Base-by-base conservation (phyloP, 2,888 invertebrate genomes). In the Ectemnius cavifrons region DNA sequence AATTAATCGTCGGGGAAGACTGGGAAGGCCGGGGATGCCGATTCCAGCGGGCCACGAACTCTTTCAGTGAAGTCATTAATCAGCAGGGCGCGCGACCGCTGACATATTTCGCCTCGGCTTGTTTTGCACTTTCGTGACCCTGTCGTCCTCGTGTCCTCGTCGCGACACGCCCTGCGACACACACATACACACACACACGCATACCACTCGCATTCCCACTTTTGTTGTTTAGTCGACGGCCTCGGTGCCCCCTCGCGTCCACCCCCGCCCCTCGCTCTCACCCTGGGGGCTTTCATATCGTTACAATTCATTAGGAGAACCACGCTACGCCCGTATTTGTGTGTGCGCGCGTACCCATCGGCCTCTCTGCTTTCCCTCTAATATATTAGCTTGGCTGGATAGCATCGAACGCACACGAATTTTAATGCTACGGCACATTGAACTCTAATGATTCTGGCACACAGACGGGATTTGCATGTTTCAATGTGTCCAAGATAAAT, bases 301-400 rank as follows among this genome's bases (percentile, higher is more conserved):
- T 85, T 82, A 86, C 81, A 85, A 85, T 86, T 80, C 81, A 86
- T 86, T 86, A 86, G 78, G 70, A 76, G 37, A 6, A 77, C 73
- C 80, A 85, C 82, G 79, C 80, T 78, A 14, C 16, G 16, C 52
- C n/a, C 52, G 16, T 52, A 16, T 16, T 52, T 52, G 63, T 67
- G 63, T 67, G 67, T 57, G 67, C 60, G 47, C 58, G 52, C 52
- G 52, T 52, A 52, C n/a, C 28, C 28, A 37, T 37, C 28, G 16
- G n/a, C 16, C 16, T 47, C n/a, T 1, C 16, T 67, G 63, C 61
- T 47, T 72, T 66, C 58, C 66, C 59, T 60, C 56, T 66, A 77
- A 63, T 37, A 56, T 58, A 68, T 76, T 77, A 76, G 18, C 49
- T 67, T 52, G 64, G 23, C 47, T 67, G 18, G 3, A 45, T 59